Evolutionary conservation across 1,140 invertebrate species (phyloP), one percentile per base, ranked within the genome.

Genomic region (Mercenaria mercenaria): DNA sequence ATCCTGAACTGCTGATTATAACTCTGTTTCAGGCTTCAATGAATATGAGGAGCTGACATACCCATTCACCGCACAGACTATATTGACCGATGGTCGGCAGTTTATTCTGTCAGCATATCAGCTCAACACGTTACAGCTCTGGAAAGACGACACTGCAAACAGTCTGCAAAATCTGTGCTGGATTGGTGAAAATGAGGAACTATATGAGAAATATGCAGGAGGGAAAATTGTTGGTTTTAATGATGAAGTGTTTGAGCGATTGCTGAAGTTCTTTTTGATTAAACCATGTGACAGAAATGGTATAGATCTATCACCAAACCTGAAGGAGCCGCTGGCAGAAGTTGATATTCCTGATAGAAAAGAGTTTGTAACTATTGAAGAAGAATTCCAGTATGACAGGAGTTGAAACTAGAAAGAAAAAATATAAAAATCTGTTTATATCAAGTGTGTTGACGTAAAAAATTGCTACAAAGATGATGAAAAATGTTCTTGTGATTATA

Each of bases 81-180:
- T 99, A 69, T 96, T 99, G 39, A 98, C 98, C 2, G 97, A 99
- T 96, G 98, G 98, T 0, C 97, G 98, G 92, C 94, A 97, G 0
- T 98, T 98, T 97, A 97, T 97, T 2, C 98, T 99, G 91, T 98
- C 97, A 94, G 96, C 97, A 11, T 99, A 99, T 94, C 99, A 99
- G 96, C 94, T 99, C 39, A 99, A 99, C 94, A 99, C 98, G 0
- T 97, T 97, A 61, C 93, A 97, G 18, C 92, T 98, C 76, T 96
- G 97, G 94, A 93, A 95, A 39, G 90, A 97, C 91, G 93, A 97
- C 37, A 95, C 97, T 61, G 95, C 96, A 37, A 98, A 98, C 96
- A 96, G 96, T 0, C 97, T 97, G 90, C 96, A 97, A 47, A 99
- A 99, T 96, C 94, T 98, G 56, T 98, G 98, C 92, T 99, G 98